Conservation (phyloP, 1,140 invertebrate species). For the Popillia japonica region DNA sequence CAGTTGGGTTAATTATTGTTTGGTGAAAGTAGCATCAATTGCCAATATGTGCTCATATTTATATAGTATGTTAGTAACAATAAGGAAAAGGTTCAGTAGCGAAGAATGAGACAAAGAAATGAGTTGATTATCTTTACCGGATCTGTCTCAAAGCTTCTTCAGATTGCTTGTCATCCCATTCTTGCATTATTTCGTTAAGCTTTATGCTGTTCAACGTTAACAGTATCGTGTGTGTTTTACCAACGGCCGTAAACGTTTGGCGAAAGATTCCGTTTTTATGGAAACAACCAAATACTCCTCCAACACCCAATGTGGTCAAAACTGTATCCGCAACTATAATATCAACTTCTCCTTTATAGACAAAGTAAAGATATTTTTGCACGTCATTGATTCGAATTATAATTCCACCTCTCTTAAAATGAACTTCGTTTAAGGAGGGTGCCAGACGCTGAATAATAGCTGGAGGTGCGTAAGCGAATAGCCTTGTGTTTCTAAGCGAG, state of each 20-base stretch:
- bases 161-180: slow-evolving; percentile 26
- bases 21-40: no score
- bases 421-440: slow-evolving; percentile 41
- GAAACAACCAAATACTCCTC: slow-evolving; percentile 46
- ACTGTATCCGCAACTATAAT: slow-evolving; percentile 49
- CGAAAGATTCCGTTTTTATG: slow-evolving; percentile 30
- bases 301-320: slow-evolving; percentile 23
- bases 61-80: no score
- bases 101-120: no score
- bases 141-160: background rate
- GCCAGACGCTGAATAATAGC: slow-evolving; percentile 62
- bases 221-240: slow-evolving; percentile 38
- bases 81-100: no score
- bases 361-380: slow-evolving; percentile 41
- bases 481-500: slow-evolving; percentile 60
- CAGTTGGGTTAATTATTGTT: no score
- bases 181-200: slow-evolving; percentile 21
- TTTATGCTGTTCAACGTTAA: slow-evolving; percentile 35
- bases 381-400: slow-evolving; percentile 44
- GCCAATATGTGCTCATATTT: no score
- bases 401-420: slow-evolving; percentile 41
- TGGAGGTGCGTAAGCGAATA: slow-evolving; percentile 61
- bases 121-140: background rate
- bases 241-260: slow-evolving; percentile 41
- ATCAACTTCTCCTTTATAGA: slow-evolving; percentile 49